A percentile compares a stretch with the other conserved stretches of the same genome.
phyloP scores from a whole-genome alignment of 2,113 vertebrate species.

The Malurus elegans region DNA sequence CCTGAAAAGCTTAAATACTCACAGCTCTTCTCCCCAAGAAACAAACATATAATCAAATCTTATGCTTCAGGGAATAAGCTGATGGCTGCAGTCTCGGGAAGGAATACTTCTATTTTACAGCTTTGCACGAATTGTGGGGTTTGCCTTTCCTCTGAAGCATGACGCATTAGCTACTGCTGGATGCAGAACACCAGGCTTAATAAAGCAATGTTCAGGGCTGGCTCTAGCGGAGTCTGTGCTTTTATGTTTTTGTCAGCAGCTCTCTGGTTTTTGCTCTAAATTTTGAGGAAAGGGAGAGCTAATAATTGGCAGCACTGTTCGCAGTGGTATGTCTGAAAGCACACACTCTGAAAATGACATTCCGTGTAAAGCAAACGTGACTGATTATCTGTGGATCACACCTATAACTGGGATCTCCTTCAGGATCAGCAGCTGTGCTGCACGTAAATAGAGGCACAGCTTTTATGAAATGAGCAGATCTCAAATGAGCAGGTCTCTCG shows the following conservation, averaged over 20 bases:
- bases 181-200: slow-evolving; percentile 2
- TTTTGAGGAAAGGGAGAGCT: not conserved
- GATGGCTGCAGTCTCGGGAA: slow-evolving; percentile 17
- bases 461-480: not conserved
- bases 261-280: not conserved
- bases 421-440: not conserved
- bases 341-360: not conserved
- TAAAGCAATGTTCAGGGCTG: not conserved
- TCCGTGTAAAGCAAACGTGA: not conserved
- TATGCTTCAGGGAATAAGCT: slow-evolving; percentile 58
- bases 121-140: slow-evolving; percentile 26
- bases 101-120: slow-evolving; percentile 25
- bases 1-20: slow-evolving; percentile 51
- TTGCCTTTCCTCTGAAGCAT: slow-evolving; percentile 37
- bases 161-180: not conserved
- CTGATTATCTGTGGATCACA: not conserved
- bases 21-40: slow-evolving; percentile 36
- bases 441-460: not conserved
- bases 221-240: not conserved
- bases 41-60: slow-evolving; percentile 64
- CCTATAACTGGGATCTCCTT: not conserved
- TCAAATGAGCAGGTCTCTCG: not conserved
- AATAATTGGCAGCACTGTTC: not conserved
- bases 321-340: not conserved
- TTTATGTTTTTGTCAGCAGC: not conserved